phyloP scores from a whole-genome alignment of 2,888 invertebrate genomes.

The Nephrotoma appendiculata region DNA sequence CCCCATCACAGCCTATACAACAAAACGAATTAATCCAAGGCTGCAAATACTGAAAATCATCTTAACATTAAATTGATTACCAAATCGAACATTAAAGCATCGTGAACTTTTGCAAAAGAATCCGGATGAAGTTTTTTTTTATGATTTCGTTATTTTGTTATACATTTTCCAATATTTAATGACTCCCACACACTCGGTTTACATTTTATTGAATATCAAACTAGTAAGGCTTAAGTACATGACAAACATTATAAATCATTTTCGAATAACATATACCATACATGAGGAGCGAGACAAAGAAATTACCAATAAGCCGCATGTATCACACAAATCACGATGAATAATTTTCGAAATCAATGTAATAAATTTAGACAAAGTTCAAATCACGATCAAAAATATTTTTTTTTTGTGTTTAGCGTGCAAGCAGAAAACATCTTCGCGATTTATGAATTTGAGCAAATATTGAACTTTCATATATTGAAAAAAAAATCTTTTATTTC shows the following conservation, averaged over 20 bases:
- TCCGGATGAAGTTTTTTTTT: not conserved
- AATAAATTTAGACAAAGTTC: not conserved
- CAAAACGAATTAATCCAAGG: too few species aligned
- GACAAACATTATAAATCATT: not conserved
- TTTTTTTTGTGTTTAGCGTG: not conserved
- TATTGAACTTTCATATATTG: not conserved
- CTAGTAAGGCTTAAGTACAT: not conserved
- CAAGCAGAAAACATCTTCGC: not conserved
- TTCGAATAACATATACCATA: not conserved
- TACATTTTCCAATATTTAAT: not conserved
- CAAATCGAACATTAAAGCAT: not conserved
- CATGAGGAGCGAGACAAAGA: not conserved
- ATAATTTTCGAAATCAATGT: not conserved
- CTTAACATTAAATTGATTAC: not conserved
- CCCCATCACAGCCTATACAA: too few species aligned
- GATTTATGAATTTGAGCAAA: not conserved
- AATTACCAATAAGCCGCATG: not conserved
- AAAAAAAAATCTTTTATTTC: not conserved
- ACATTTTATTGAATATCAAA: not conserved
- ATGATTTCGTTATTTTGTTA: not conserved
- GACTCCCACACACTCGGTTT: not conserved
- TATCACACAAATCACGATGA: not conserved
- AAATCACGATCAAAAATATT: not conserved
- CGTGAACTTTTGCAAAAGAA: not conserved
- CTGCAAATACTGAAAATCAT: too few species aligned